These are phyloP conservation scores for Otolemur garnettii DNA, from an alignment of 2,113 vertebrate species.

Conservation along the genomic window DNA sequence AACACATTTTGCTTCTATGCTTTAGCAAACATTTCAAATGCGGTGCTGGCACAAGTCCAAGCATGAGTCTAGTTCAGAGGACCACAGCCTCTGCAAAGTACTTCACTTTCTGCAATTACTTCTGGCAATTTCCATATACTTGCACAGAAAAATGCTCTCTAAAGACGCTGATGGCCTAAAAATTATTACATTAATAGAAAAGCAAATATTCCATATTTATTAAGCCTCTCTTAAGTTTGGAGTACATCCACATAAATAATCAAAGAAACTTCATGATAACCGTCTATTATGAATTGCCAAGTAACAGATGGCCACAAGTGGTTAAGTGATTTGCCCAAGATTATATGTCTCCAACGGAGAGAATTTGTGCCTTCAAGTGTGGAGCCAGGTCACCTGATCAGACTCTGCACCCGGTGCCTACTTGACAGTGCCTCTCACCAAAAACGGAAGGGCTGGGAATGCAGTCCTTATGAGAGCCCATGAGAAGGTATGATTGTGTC, in stretches of 20 bases:
- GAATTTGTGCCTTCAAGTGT: neutral
- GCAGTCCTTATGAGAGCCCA: neutral
- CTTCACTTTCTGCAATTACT: neutral
- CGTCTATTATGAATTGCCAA: neutral
- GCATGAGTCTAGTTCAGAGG: neutral
- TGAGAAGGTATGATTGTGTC: neutral
- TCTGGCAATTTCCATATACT: conserved; percentile 26
- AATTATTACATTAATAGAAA: neutral
- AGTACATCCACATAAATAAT: conserved; percentile 16
- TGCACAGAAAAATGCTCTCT: neutral
- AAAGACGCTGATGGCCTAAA: neutral
- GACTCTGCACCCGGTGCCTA: neutral
- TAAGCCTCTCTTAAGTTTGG: conserved; percentile 21
- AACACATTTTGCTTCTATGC: conserved; percentile 4
- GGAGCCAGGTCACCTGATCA: neutral
- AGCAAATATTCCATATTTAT: conserved; percentile 51
- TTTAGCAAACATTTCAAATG: conserved; percentile 55
- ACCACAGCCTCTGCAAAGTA: neutral
- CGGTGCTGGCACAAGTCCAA: neutral
- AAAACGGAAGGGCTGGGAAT: neutral
- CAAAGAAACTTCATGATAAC: conserved; percentile 28
- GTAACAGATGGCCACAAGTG: neutral
- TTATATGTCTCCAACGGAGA: neutral
- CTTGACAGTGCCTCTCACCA: neutral
- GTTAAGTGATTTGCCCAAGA: neutral